Evolutionary conservation across 2,113 vertebrate genomes (phyloP).

Genomic region (Megaceryle torquata): DNA sequence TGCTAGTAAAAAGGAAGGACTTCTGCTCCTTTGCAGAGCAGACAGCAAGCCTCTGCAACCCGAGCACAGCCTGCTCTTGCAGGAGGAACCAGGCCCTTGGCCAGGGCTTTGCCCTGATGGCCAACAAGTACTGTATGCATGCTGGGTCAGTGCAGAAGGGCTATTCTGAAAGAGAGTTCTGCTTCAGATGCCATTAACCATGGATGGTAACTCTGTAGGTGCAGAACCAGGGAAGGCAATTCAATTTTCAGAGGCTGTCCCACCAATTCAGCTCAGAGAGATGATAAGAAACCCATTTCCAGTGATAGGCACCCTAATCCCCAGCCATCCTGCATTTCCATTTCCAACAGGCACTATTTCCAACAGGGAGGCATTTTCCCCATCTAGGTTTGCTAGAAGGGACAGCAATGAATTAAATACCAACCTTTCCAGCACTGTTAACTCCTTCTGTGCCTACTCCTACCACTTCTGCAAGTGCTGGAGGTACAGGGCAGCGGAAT

Average conservation of each 20-base stretch:
- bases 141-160: not conserved
- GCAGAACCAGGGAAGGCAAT: constrained; percentile 28
- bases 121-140: not conserved
- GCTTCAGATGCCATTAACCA: not conserved
- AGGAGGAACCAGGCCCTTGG: not conserved
- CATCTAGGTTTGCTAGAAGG: constrained; percentile 48
- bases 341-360: not conserved
- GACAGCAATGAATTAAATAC: constrained; percentile 47
- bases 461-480: not conserved
- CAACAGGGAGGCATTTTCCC: constrained; percentile 40
- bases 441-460: constrained; percentile 14
- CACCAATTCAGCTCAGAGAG: constrained; percentile 50
- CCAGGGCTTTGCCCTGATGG: not conserved
- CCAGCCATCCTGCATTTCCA: constrained; percentile 51
- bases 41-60: not conserved
- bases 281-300: constrained; percentile 75
- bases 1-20: not conserved
- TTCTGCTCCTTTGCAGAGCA: not conserved
- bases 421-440: constrained; percentile 23
- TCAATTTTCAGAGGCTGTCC: constrained; percentile 66
- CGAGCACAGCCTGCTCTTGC: not conserved
- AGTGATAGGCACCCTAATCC: constrained; percentile 64
- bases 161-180: not conserved
- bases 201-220: not conserved
- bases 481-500: not conserved